Evolutionary conservation across 2,113 vertebrate species (phyloP).

Genomic region (Anhinga anhinga): DNA sequence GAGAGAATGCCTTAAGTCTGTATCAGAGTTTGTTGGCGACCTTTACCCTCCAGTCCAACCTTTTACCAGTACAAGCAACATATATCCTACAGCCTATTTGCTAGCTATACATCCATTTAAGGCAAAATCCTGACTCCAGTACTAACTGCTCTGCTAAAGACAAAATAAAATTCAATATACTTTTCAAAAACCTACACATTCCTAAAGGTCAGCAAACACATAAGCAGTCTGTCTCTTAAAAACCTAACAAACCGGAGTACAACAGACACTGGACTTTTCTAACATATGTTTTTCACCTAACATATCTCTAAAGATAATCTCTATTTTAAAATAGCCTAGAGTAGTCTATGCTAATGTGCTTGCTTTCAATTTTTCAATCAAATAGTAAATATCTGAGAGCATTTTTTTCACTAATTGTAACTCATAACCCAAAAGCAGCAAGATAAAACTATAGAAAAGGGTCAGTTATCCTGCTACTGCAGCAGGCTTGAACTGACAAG

Average conservation of each 20-base stretch:
- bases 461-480: neutral
- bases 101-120: neutral
- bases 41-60: neutral
- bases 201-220: neutral
- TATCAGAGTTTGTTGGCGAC: neutral
- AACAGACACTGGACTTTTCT: neutral
- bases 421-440: neutral
- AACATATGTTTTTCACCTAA: neutral
- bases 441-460: neutral
- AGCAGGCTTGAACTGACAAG: neutral
- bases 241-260: neutral
- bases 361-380: neutral
- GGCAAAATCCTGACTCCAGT: neutral
- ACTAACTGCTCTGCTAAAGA: neutral
- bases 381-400: neutral
- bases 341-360: neutral
- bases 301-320: neutral
- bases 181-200: neutral
- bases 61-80: neutral
- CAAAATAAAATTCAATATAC: neutral
- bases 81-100: neutral
- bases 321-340: neutral
- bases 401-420: neutral
- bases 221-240: neutral
- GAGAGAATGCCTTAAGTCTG: neutral